Conservation (phyloP, 2,797 vertebrate genomes). For the Oophaga sylvatica region DNA sequence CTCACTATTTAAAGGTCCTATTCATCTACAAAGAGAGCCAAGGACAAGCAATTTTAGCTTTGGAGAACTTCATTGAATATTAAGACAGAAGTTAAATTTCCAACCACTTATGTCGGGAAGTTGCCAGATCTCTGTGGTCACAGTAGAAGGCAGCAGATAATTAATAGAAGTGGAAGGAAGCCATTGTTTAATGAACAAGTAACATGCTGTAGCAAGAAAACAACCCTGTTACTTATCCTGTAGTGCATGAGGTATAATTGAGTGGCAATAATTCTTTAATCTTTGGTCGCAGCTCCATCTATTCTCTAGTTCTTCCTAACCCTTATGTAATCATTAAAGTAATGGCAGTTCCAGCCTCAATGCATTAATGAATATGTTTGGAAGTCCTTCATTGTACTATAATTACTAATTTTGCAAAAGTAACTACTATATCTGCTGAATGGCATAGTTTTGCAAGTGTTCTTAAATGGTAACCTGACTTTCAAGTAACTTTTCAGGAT, state of each 20-base stretch:
- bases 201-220: background rate
- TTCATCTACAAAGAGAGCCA: constrained; percentile 63
- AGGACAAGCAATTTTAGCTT: constrained; percentile 56
- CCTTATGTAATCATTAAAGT: background rate
- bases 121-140: background rate
- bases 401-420: background rate
- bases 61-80: constrained; percentile 56
- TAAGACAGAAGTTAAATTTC: constrained; percentile 41
- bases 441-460: too few species aligned
- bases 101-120: constrained; percentile 29
- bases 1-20: constrained; percentile 64
- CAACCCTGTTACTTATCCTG: background rate
- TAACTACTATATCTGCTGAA: too few species aligned
- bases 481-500: too few species aligned
- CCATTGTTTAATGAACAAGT: background rate
- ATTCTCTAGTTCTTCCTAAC: background rate
- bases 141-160: constrained; percentile 10
- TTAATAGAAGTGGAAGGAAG: constrained; percentile 6
- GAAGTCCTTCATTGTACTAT: background rate
- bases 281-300: background rate
- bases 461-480: too few species aligned
- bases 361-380: background rate
- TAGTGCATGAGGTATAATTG: background rate
- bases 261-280: background rate
- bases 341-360: background rate